phyloP scores from a whole-genome alignment of 2,888 invertebrate genomes.

The Torymus auratus region DNA sequence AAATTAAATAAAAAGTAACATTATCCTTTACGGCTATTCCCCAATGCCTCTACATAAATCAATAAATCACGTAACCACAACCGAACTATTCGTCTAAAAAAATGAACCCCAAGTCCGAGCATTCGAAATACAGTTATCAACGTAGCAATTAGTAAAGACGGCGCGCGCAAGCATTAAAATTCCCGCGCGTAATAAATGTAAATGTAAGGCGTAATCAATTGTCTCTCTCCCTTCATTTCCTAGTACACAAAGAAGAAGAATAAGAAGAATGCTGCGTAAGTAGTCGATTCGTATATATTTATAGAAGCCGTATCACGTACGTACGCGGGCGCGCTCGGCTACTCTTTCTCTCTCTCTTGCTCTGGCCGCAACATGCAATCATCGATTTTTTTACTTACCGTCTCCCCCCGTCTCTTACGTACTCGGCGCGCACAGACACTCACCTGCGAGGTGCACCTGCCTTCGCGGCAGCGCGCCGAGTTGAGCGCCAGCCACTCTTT shows the following conservation, averaged over 20 bases:
- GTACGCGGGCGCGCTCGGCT: not conserved
- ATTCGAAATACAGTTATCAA: not conserved
- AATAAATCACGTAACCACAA: too few species aligned
- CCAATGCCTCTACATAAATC: too few species aligned
- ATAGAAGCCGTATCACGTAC: constrained; percentile 48
- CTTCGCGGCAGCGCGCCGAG: constrained; percentile 67
- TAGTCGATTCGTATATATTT: constrained; percentile 18
- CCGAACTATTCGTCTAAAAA: too few species aligned
- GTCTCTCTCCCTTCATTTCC: constrained; percentile 8
- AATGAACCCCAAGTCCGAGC: too few species aligned
- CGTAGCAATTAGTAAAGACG: constrained; percentile 1
- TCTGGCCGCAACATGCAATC: constrained; percentile 27
- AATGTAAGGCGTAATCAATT: constrained; percentile 41
- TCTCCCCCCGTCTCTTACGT: not conserved
- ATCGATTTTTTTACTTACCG: constrained; percentile 39
- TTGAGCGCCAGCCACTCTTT: constrained; percentile 85
- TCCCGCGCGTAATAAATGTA: constrained; percentile 21
- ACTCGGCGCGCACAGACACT: constrained; percentile 26
- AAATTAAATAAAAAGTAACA: not conserved
- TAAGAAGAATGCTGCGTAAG: not conserved
- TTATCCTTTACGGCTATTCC: not conserved
- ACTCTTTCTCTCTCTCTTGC: not conserved
- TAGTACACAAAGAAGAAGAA: not conserved
- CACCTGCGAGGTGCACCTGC: constrained; percentile 70
- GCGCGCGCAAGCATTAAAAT: constrained; percentile 28